phyloP scores from a whole-genome alignment of 2,113 vertebrate species.

The Junco hyemalis region DNA sequence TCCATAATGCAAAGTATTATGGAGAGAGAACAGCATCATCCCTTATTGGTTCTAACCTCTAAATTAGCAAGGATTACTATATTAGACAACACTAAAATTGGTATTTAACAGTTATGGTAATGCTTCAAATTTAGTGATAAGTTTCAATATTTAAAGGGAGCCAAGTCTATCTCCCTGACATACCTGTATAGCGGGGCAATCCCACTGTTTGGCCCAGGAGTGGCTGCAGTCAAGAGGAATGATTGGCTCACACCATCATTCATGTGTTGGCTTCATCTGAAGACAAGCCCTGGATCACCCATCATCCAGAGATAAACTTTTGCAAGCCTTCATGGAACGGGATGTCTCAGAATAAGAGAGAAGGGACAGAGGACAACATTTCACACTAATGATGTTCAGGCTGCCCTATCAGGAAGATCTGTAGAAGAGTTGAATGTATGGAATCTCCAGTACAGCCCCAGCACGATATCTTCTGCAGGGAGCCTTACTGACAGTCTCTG shows the following conservation, averaged over 20 bases:
- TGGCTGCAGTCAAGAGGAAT: background rate
- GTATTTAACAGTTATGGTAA: background rate
- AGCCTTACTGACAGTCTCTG: background rate
- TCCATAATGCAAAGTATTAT: no score
- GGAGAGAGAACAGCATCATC: background rate
- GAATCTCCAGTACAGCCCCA: background rate
- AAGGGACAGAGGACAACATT: background rate
- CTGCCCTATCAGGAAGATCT: background rate
- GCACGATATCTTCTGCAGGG: rapidly evolving
- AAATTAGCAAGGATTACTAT: background rate
- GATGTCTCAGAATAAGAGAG: background rate
- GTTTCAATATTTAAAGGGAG: background rate
- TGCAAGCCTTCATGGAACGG: background rate
- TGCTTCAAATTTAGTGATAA: background rate
- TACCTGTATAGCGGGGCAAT: background rate
- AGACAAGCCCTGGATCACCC: background rate
- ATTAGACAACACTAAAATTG: background rate
- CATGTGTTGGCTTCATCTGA: background rate
- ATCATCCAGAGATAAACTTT: background rate
- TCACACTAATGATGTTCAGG: background rate
- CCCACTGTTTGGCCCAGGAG: background rate
- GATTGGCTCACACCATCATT: background rate
- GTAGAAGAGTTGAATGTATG: background rate
- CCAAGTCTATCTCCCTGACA: background rate
- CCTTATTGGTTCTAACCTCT: background rate